Conservation (phyloP, 30 jellyfish, hydroid and myxozoan species). For the Pseudorhiza aurosa region DNA sequence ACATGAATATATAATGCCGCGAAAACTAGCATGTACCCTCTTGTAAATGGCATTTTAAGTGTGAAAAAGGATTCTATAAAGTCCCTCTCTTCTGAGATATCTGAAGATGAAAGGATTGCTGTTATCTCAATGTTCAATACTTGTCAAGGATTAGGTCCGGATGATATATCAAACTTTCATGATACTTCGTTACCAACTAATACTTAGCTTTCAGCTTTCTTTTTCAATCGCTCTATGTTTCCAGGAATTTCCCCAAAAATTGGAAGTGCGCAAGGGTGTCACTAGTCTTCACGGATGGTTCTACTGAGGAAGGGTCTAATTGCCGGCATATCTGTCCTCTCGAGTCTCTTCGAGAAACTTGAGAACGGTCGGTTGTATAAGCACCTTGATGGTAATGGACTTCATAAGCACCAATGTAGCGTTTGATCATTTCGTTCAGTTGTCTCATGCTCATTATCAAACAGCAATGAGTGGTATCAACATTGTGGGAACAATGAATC, state of each 20-base stretch:
- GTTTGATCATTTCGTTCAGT: background rate
- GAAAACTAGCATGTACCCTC: too few relatives aligned
- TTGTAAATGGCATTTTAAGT: background rate
- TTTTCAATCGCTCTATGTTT: background rate
- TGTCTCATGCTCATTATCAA: background rate
- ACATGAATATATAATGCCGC: too few relatives aligned
- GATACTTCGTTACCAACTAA: background rate
- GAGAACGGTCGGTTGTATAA: background rate
- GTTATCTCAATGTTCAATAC: background rate
- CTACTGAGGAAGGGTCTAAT: background rate
- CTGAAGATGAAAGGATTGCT: background rate
- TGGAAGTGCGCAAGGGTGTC: background rate
- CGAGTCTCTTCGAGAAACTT: conserved; percentile 1
- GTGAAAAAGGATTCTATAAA: background rate
- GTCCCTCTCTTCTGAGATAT: background rate
- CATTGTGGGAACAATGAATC: background rate
- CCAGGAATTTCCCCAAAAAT: background rate
- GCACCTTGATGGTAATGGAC: background rate
- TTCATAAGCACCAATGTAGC: background rate
- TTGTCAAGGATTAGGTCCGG: background rate
- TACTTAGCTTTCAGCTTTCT: background rate
- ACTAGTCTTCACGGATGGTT: background rate
- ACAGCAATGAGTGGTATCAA: background rate
- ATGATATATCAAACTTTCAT: background rate
- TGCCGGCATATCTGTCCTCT: background rate